Evolutionary conservation across 2,113 vertebrate genomes (phyloP).

Genomic region (Grus americana): DNA sequence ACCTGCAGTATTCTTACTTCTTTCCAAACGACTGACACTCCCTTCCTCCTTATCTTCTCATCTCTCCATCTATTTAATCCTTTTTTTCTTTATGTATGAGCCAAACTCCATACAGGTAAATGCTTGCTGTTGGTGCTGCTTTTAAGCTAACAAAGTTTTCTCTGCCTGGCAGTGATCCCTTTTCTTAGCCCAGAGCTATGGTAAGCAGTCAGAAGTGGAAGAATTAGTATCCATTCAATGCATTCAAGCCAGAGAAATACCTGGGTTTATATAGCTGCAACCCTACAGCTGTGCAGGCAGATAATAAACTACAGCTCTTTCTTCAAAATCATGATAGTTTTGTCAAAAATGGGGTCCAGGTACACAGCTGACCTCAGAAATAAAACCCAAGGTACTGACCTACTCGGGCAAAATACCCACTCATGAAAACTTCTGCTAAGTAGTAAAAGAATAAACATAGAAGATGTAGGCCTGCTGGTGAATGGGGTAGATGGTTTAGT

Average conservation of each 20-base stretch:
- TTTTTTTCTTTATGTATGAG: background rate
- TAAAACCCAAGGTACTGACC: background rate
- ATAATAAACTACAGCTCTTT: background rate
- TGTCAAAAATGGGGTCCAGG: background rate
- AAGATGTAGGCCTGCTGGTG: background rate
- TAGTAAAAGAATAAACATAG: background rate
- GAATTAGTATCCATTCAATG: background rate
- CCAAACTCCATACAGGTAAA: background rate
- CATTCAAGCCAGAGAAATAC: background rate
- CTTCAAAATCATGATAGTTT: background rate
- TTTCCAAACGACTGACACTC: background rate
- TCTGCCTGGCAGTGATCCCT: background rate
- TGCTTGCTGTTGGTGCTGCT: background rate
- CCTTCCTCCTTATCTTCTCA: background rate
- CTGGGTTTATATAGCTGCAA: background rate
- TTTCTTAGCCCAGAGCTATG: background rate
- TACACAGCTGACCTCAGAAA: background rate
- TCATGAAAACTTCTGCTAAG: background rate
- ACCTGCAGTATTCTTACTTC: background rate
- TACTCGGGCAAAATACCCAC: background rate
- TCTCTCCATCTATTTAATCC: background rate
- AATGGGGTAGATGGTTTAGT: background rate
- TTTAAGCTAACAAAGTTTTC: background rate
- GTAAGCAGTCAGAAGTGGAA: background rate
- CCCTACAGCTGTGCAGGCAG: background rate